A percentile compares a stretch with the other conserved stretches of the same genome.
Conservation (phyloP, 2,113 vertebrate genomes). For the Alexandromys fortis region DNA sequence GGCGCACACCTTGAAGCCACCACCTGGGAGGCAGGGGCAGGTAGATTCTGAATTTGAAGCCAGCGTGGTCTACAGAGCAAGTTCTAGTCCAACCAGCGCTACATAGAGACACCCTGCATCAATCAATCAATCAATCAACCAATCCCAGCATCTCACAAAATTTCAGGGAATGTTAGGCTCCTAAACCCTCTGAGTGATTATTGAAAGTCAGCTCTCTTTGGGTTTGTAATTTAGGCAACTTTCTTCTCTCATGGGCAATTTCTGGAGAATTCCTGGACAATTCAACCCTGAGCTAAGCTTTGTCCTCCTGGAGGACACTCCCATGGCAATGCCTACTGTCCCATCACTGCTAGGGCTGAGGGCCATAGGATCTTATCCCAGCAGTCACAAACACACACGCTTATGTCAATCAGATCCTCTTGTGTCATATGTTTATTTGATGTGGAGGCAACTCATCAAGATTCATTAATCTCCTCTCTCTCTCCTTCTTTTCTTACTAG, state of each 20-base stretch:
- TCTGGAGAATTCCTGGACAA: not conserved
- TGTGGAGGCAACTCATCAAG: not conserved
- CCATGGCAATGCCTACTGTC: not conserved
- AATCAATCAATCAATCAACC: not conserved
- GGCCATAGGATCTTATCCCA: fast-evolving
- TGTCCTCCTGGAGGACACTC: not conserved
- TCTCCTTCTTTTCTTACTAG: too few relatives aligned
- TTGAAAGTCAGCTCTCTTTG: not conserved
- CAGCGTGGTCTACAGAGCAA: not conserved
- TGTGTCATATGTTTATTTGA: not conserved
- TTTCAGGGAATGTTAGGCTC: not conserved
- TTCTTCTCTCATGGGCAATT: not conserved
- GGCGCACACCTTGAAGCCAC: not conserved
- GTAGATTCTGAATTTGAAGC: not conserved
- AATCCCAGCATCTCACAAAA: not conserved
- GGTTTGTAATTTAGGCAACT: not conserved
- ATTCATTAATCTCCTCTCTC: too few relatives aligned
- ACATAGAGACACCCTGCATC: not conserved
- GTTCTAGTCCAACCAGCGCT: not conserved
- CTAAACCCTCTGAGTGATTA: not conserved
- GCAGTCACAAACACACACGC: not conserved
- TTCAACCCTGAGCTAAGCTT: not conserved
- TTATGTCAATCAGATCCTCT: not conserved
- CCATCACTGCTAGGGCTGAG: not conserved
- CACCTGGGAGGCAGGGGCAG: not conserved